Conservation (phyloP, 1,140 invertebrate species). For the Pseudoatta argentina region DNA sequence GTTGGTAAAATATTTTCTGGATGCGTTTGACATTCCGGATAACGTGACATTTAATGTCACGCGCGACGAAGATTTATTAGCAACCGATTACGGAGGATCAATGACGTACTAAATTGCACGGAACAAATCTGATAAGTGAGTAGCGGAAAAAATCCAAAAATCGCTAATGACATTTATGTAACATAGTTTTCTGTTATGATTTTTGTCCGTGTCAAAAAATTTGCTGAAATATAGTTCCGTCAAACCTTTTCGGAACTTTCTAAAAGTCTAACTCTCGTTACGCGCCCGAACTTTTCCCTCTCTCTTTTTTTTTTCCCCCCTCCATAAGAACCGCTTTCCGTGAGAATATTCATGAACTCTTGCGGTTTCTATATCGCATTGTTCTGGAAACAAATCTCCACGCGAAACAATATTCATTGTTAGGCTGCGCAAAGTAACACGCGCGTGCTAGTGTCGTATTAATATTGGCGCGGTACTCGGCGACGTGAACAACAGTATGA, state of each 20-base stretch:
- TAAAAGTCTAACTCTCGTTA: slow-evolving; percentile 35
- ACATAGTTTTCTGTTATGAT: slow-evolving; percentile 2
- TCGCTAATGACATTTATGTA: background rate
- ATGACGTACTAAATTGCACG: slow-evolving; percentile 51
- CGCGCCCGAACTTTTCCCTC: background rate
- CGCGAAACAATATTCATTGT: slow-evolving; percentile 54
- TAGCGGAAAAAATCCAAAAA: slow-evolving; percentile 13
- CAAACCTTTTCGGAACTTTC: slow-evolving; percentile 20
- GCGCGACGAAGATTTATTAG: slow-evolving; percentile 54
- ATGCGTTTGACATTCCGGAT: slow-evolving; percentile 32
- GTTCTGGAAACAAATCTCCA: slow-evolving; percentile 46
- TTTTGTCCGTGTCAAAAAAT: background rate
- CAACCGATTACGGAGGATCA: slow-evolving; percentile 50
- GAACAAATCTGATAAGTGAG: slow-evolving; percentile 54
- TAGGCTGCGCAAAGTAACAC: slow-evolving; percentile 41
- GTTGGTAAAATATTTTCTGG: slow-evolving; percentile 42
- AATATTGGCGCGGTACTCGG: slow-evolving; percentile 27
- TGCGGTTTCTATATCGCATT: slow-evolving; percentile 38
- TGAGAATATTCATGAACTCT: slow-evolving; percentile 49
- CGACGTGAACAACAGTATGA: slow-evolving; percentile 23
- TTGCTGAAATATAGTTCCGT: background rate
- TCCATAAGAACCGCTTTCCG: background rate
- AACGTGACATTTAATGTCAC: slow-evolving; percentile 55
- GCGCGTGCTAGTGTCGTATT: slow-evolving; percentile 37
- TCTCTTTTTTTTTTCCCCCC: background rate